phyloP scores from a whole-genome alignment of 2,797 vertebrate species.

The Acipenser transmontanus region DNA sequence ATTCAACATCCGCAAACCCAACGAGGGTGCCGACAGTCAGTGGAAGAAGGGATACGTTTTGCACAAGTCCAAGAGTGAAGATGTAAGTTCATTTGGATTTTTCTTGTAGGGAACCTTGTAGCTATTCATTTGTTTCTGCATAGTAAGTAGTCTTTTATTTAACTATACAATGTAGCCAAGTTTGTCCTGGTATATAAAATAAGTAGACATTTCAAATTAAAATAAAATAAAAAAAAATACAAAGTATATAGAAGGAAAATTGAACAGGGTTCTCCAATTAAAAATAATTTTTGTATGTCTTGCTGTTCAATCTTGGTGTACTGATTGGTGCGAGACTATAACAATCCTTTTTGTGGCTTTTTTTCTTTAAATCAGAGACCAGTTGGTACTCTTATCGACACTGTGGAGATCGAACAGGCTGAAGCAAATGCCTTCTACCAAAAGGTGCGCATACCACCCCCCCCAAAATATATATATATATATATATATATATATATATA shows the following conservation, averaged over 20 bases:
- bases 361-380: slow-evolving; percentile 43
- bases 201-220: not conserved
- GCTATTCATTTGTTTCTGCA: not conserved
- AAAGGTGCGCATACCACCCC: slow-evolving; percentile 43
- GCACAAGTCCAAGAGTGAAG: slow-evolving; percentile 98
- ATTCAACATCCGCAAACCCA: slow-evolving; percentile 98
- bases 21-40: slow-evolving; percentile 91
- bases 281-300: too few species aligned
- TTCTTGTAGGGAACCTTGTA: not conserved
- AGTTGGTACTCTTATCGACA: slow-evolving; percentile 60
- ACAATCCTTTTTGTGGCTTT: not conserved
- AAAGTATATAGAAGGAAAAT: not conserved
- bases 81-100: slow-evolving; percentile 55
- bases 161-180: not conserved
- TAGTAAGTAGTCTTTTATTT: not conserved
- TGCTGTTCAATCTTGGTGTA: not conserved
- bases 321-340: not conserved
- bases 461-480: not conserved
- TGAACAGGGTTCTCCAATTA: slow-evolving; percentile 11
- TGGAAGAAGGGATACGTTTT: slow-evolving; percentile 99
- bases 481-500: not conserved
- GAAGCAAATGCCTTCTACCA: slow-evolving; percentile 42
- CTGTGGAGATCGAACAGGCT: slow-evolving; percentile 45
- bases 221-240: not conserved
- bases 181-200: not conserved